A percentile compares a stretch with the other conserved stretches of the same genome.
These are phyloP conservation scores for Carassius auratus DNA, from an alignment of 2,113 vertebrate genomes.

Conservation along the genomic window DNA sequence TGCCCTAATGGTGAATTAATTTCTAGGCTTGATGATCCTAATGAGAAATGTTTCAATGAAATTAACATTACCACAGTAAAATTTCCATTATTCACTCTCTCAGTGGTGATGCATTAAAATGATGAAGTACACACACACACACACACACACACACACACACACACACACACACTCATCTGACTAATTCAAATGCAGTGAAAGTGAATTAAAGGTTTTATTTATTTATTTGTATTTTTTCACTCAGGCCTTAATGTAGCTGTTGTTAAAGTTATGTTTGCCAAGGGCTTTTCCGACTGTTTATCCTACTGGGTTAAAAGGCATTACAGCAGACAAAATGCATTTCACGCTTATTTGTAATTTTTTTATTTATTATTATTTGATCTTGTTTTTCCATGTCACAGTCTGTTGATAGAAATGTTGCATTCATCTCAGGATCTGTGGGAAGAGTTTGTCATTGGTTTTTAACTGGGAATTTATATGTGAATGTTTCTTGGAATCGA, in stretches of 20 bases:
- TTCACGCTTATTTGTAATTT: conserved; percentile 25
- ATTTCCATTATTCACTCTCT: conserved; percentile 19
- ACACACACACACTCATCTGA: conserved; percentile 38
- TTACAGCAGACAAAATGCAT: conserved; percentile 28
- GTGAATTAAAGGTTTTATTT: conserved; percentile 51
- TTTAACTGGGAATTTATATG: neutral
- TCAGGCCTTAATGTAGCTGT: conserved; percentile 44
- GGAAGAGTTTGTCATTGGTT: neutral
- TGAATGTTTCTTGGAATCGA: neutral
- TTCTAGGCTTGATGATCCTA: conserved; percentile 13
- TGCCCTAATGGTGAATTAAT: conserved; percentile 1
- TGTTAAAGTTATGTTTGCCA: conserved; percentile 55
- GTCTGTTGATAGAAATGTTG: conserved; percentile 16
- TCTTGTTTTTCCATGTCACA: conserved; percentile 1
- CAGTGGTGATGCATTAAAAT: conserved; percentile 36
- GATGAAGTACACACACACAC: conserved; percentile 41
- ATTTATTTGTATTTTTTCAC: neutral
- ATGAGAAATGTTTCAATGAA: conserved; percentile 35
- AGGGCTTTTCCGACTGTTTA: conserved; percentile 47
- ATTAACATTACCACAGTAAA: conserved; percentile 32
- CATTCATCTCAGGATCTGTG: neutral
- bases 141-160: neutral
- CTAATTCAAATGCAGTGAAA: conserved; percentile 51
- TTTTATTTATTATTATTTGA: conserved; percentile 6
- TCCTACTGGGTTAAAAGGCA: conserved; percentile 49